phyloP scores from a whole-genome alignment of 2,797 vertebrate species.

The Aplochiton taeniatus region DNA sequence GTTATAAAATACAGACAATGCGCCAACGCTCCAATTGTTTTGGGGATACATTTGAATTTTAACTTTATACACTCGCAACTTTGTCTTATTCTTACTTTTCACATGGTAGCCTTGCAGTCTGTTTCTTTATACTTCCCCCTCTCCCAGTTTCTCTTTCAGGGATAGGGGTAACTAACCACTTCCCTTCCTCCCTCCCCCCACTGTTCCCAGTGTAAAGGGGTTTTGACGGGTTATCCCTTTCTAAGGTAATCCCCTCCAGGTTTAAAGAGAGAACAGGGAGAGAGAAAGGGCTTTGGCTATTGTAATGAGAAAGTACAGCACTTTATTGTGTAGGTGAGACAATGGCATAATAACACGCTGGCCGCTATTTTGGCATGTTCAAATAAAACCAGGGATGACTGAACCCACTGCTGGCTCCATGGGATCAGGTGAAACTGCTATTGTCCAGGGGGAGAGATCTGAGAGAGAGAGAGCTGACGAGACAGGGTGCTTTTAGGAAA shows the following conservation, averaged over 20 bases:
- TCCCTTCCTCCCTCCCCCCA: slow-evolving; percentile 29
- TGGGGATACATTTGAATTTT: too few species aligned
- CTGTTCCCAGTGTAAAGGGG: slow-evolving; percentile 42
- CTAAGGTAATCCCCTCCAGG: slow-evolving; percentile 73
- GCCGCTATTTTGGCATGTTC: slow-evolving; percentile 80
- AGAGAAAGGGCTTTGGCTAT: slow-evolving; percentile 78
- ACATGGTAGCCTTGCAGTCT: too few species aligned
- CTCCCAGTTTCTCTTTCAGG: slow-evolving; percentile 18
- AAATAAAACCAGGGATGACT: slow-evolving; percentile 79
- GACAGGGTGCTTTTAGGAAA: slow-evolving; percentile 24
- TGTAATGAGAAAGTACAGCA: slow-evolving; percentile 81
- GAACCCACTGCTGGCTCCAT: slow-evolving; percentile 72
- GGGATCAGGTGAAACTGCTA: slow-evolving; percentile 74
- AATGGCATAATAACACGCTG: slow-evolving; percentile 84
- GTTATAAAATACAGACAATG: too few species aligned
- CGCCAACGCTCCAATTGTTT: too few species aligned
- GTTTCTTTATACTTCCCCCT: slow-evolving; percentile 14
- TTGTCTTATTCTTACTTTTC: too few species aligned
- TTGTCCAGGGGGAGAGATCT: slow-evolving; percentile 69
- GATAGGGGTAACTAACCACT: slow-evolving; percentile 42
- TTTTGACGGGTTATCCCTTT: slow-evolving; percentile 72
- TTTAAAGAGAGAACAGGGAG: slow-evolving; percentile 59
- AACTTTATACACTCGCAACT: too few species aligned
- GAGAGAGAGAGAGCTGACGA: slow-evolving; percentile 52
- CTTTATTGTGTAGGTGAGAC: slow-evolving; percentile 84